Evolutionary conservation across 2,113 vertebrate species (phyloP), one percentile per base, ranked within the genome.

Genomic region (Rallus limicola): DNA sequence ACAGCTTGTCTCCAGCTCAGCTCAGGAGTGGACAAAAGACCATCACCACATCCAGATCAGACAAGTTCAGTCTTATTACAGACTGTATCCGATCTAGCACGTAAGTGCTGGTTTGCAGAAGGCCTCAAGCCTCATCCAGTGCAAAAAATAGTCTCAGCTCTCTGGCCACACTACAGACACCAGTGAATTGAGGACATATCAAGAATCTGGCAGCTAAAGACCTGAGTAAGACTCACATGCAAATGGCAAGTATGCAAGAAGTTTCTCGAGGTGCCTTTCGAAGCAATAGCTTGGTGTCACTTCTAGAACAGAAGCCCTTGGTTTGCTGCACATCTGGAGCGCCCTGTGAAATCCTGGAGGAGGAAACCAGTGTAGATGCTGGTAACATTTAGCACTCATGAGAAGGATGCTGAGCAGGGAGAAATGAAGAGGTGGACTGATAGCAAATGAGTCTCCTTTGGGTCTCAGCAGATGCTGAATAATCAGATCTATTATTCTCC

Each of bases 151-250:
- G 6, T 48, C 40, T 28, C 34, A 1, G 3, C 75, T 74, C 63
- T 80, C 20, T 23, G 72, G 48, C 33, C 14, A 1, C 31, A 24
- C 60, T 36, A 14, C 0, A 60, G 38, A 48, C 6, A 5, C 28
- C 18, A 16, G 5, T 7, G 50, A 50, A 42, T 59, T 19, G 40
- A 58, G 69, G 40, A 11, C 2, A 0, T 2, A 29, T 1, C 8
- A 16, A 40, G 59, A 48, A 48, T 13, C 28, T 16, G 38, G 58
- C 20, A 26, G 48, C 59, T 69, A 9, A 58, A 77, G 46, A 33
- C 20, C 34, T 53, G 33, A 5, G 3, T 21, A 13, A n/a, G 50
- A 16, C 6, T 36, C 9, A 4, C 4, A 8, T 42, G 60, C 44
- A 42, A 44, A 42, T 9, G 29, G 26, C 19, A 19, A 34, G 38